Evolutionary conservation across 2,113 vertebrate genomes (phyloP).

Genomic region (Cyprinus carpio): DNA sequence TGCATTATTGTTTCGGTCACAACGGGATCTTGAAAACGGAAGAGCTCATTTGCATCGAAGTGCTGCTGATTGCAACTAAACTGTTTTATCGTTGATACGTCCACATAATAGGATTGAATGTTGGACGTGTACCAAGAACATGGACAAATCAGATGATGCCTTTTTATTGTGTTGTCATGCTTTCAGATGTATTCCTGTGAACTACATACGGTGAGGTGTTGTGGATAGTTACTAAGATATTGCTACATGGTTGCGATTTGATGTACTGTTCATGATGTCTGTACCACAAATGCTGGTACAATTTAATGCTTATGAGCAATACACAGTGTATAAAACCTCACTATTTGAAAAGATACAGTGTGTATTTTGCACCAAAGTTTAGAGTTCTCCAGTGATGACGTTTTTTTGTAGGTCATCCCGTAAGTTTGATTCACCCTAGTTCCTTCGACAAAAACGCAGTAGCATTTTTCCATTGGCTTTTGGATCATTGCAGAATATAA

Average conservation of each 20-base stretch:
- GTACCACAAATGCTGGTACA: too few relatives aligned
- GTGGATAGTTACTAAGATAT: not conserved
- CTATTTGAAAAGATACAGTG: not conserved
- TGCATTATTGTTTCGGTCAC: slow-evolving; percentile 45
- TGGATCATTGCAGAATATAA: not conserved
- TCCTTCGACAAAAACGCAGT: not conserved
- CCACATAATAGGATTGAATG: slow-evolving; percentile 38
- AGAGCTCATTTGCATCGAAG: slow-evolving; percentile 56
- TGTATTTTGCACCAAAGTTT: not conserved
- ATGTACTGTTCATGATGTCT: too few relatives aligned
- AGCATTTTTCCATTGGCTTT: not conserved
- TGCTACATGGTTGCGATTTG: not conserved
- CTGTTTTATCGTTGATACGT: slow-evolving; percentile 41
- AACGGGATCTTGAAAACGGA: slow-evolving; percentile 23
- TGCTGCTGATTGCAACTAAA: slow-evolving; percentile 55
- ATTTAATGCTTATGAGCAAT: not conserved
- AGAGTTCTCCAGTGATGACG: not conserved
- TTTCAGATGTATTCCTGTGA: slow-evolving; percentile 33
- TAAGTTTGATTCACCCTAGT: too few relatives aligned
- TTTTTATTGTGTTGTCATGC: slow-evolving; percentile 49
- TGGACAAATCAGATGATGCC: slow-evolving; percentile 41
- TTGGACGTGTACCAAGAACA: slow-evolving; percentile 38
- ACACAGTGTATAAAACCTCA: not conserved
- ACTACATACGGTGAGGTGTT: not conserved
- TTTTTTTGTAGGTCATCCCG: not conserved